A percentile compares a stretch with the other conserved stretches of the same genome.
Evolutionary conservation across 2,888 invertebrate genomes (phyloP).

Genomic region (Punctoribates punctum): DNA sequence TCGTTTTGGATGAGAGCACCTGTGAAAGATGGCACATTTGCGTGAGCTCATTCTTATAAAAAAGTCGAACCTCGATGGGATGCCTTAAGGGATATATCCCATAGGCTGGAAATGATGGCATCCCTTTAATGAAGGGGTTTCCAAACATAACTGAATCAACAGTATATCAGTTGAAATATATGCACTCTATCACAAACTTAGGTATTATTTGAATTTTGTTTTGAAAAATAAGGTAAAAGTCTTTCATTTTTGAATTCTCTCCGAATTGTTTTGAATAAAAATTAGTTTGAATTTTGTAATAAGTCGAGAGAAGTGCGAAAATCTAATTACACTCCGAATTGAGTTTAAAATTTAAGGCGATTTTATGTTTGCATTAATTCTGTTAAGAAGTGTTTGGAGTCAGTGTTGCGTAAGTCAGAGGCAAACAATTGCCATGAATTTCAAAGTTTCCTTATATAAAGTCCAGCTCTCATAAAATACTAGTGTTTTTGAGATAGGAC

Average conservation of each 20-base stretch:
- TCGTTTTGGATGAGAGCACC: constrained; percentile 31
- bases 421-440: too few relatives aligned
- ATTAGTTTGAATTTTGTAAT: too few relatives aligned
- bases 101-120: neutral
- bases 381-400: neutral
- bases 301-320: too few relatives aligned
- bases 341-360: too few relatives aligned
- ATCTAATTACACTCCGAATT: too few relatives aligned
- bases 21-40: constrained; percentile 33
- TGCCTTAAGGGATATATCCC: constrained; percentile 22
- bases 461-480: neutral
- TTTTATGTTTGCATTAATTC: neutral
- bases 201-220: too few relatives aligned
- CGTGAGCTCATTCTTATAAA: constrained; percentile 25
- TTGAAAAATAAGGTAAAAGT: too few relatives aligned
- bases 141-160: neutral
- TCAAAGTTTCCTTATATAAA: constrained; percentile 24
- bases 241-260: too few relatives aligned
- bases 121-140: constrained; percentile 17
- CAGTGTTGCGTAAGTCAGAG: constrained; percentile 8
- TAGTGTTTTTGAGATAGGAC: neutral
- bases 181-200: too few relatives aligned
- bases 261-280: too few relatives aligned
- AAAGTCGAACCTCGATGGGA: constrained; percentile 13
- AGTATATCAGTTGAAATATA: neutral